Conservation (phyloP, 2,113 vertebrate species). For the pig (Sus scrofa) region DNA sequence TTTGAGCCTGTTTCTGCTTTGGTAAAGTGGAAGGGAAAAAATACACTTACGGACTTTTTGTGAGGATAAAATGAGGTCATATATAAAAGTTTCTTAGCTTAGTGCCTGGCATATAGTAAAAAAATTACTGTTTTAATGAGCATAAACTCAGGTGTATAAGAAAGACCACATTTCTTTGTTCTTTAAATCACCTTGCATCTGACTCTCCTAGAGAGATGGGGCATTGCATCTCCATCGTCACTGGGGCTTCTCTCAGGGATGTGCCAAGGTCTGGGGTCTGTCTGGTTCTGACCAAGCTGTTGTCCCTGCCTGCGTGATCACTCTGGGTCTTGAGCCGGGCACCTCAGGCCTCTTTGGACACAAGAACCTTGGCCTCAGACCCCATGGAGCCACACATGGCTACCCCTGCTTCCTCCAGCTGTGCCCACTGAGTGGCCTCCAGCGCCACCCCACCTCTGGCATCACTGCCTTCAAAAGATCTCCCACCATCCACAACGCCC, state of each 20-base stretch:
- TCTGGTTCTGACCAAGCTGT: not conserved
- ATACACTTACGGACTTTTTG: not conserved
- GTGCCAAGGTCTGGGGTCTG: not conserved
- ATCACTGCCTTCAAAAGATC: not conserved
- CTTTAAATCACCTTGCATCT: not conserved
- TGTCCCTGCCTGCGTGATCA: not conserved
- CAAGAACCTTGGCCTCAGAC: not conserved
- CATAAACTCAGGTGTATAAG: not conserved
- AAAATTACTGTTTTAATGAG: not conserved
- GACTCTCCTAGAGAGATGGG: not conserved
- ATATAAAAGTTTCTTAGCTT: not conserved
- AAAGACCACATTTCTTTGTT: not conserved
- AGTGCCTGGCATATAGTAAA: not conserved
- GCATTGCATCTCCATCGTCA: not conserved
- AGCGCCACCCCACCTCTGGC: not conserved
- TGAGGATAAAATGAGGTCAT: not conserved
- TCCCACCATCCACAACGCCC: not conserved
- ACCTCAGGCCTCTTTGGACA: not conserved
- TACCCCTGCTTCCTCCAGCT: not conserved
- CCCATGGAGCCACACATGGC: fast-evolving
- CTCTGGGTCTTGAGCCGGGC: not conserved
- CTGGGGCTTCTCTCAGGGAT: not conserved
- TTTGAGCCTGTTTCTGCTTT: conserved; percentile 5
- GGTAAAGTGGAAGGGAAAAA: not conserved
- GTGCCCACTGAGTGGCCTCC: fast-evolving